A percentile compares a stretch with the other conserved stretches of the same genome.
Conservation (phyloP, 2,113 vertebrate genomes). For the Tachycineta bicolor region DNA sequence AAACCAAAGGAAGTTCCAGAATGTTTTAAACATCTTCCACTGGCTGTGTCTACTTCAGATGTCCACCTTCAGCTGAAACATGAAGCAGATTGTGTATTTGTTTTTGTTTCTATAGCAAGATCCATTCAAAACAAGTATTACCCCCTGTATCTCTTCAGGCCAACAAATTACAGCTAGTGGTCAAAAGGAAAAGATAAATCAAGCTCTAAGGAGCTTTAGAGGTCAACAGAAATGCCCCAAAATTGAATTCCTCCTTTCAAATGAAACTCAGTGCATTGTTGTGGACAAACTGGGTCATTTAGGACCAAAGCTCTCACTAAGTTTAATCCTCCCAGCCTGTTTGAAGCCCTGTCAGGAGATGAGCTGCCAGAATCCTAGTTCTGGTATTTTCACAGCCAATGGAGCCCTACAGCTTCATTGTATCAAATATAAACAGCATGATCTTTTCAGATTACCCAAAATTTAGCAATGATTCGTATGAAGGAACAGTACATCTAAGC, state of each 20-base stretch:
- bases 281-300: not conserved
- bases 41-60: not conserved
- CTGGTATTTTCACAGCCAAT: not conserved
- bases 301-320: not conserved
- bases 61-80: not conserved
- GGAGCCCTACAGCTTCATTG: not conserved
- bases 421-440: not conserved
- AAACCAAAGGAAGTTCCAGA: not conserved
- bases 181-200: not conserved
- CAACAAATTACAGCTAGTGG: not conserved
- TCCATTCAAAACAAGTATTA: not conserved
- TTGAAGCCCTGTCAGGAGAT: not conserved
- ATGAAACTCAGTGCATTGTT: not conserved
- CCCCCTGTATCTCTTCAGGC: not conserved
- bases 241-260: not conserved
- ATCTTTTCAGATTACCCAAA: not conserved
- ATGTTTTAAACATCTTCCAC: not conserved
- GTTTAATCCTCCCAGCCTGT: not conserved
- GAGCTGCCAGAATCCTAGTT: not conserved
- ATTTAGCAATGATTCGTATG: not conserved
- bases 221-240: not conserved
- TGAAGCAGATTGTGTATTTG: not conserved
- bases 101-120: not conserved
- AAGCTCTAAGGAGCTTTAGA: conserved; percentile 2
- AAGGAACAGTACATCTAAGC: not conserved